Percentiles rank a stretch among this genome's conserved stretches.
Conservation (phyloP, 1,140 invertebrate species). For the Parasteatoda tepidariorum region DNA sequence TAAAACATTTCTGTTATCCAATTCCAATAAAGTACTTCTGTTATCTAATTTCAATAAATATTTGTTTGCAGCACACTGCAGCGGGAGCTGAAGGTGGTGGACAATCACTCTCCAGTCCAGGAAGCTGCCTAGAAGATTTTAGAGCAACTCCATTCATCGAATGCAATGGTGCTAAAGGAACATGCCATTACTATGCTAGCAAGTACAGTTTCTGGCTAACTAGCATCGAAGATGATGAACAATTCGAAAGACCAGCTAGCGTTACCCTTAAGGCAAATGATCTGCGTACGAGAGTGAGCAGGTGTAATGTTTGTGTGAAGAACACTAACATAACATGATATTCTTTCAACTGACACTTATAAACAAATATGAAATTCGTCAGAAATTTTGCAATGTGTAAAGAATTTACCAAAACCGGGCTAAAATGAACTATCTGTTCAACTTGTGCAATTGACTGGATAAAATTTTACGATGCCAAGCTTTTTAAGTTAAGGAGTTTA, state of each 20-base stretch:
- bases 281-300: slow-evolving; percentile 84
- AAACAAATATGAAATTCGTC: background rate
- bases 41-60: too few species aligned
- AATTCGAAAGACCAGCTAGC: slow-evolving; percentile 85
- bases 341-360: background rate
- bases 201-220: slow-evolving; percentile 99
- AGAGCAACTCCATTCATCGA: slow-evolving; percentile 89
- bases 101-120: slow-evolving; percentile 89
- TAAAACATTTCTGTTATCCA: too few species aligned
- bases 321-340: slow-evolving; percentile 44
- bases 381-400: too few species aligned
- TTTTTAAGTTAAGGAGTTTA: too few species aligned
- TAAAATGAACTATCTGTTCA: too few species aligned
- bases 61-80: slow-evolving; percentile 83
- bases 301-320: slow-evolving; percentile 93
- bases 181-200: slow-evolving; percentile 96
- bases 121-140: slow-evolving; percentile 93
- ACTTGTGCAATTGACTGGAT: too few species aligned
- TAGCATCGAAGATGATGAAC: slow-evolving; percentile 78
- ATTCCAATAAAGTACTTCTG: too few species aligned
- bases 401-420: too few species aligned
- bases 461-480: too few species aligned
- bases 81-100: slow-evolving; percentile 89
- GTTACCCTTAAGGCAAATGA: slow-evolving; percentile 94
- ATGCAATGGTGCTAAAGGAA: slow-evolving; percentile 90